These are phyloP conservation scores for Neodontobutis hainanensis DNA, from an alignment of 2,113 vertebrate genomes.

Conservation along the genomic window DNA sequence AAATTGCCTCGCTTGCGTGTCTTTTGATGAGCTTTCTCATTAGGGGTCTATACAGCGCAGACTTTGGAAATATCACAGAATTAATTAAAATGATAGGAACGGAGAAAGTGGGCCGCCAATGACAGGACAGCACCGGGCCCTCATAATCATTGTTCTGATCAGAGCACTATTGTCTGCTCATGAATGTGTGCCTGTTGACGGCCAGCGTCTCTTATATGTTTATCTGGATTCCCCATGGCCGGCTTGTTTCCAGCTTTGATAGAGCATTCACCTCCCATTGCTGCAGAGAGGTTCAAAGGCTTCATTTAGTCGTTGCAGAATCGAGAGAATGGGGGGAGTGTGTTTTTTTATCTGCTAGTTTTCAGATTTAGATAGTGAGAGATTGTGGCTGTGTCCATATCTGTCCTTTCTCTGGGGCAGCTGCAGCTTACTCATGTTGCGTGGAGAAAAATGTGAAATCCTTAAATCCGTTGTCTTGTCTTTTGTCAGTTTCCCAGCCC, in stretches of 20 bases:
- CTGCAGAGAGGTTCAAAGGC: conserved; percentile 72
- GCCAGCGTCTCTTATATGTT: conserved; percentile 66
- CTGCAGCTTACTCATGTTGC: conserved; percentile 26
- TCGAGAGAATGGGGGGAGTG: not conserved
- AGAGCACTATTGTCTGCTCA: conserved; percentile 74
- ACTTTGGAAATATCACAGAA: conserved; percentile 79
- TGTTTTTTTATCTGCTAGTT: conserved; percentile 51
- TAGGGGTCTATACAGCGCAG: conserved; percentile 75
- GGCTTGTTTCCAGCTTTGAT: conserved; percentile 65
- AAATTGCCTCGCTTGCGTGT: conserved; percentile 71
- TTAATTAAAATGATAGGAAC: conserved; percentile 82
- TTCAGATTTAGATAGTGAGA: conserved; percentile 58
- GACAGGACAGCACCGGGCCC: conserved; percentile 58
- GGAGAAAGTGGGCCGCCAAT: conserved; percentile 69
- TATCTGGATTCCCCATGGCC: conserved; percentile 63
- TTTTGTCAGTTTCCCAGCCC: conserved; percentile 25
- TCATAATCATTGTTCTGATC: conserved; percentile 80
- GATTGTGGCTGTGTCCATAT: conserved; percentile 55
- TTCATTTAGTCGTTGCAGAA: conserved; percentile 71
- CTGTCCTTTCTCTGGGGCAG: conserved; percentile 32
- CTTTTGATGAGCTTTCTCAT: conserved; percentile 81
- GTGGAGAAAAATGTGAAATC: conserved; percentile 45
- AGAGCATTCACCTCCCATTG: conserved; percentile 65
- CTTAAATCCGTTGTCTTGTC: conserved; percentile 32
- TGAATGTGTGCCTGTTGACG: conserved; percentile 70